phyloP scores from a whole-genome alignment of 2,113 vertebrate species.

The Muntiacus reevesi region DNA sequence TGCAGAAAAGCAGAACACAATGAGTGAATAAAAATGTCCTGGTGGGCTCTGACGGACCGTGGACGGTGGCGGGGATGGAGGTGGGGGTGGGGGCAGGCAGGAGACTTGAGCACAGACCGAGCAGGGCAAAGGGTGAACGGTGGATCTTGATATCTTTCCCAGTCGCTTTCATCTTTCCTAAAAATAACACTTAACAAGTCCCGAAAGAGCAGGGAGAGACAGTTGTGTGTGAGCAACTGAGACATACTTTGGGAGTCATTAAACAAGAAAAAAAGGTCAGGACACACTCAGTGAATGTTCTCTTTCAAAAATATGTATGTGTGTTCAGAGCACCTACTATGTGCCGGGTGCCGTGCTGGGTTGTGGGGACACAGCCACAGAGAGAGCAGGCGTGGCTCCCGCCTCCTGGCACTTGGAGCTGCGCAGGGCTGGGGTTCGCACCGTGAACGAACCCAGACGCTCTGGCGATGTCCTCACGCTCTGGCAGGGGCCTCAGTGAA shows the following conservation, averaged over 20 bases:
- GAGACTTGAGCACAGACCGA: fast-evolving
- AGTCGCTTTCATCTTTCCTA: neutral
- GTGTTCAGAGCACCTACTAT: neutral
- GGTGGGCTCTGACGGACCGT: fast-evolving
- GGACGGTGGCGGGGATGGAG: fast-evolving
- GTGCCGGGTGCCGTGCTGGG: fast-evolving
- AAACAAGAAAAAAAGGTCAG: neutral
- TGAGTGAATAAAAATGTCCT: fast-evolving
- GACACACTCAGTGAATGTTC: neutral
- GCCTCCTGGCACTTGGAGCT: neutral
- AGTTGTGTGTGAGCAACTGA: fast-evolving
- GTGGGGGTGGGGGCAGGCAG: neutral
- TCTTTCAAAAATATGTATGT: neutral
- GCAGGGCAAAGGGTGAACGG: neutral
- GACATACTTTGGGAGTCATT: fast-evolving
- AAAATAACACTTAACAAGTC: neutral
- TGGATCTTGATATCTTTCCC: neutral
- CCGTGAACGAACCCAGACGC: fast-evolving
- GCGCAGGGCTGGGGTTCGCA: neutral
- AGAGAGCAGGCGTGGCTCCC: fast-evolving
- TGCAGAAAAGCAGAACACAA: neutral
- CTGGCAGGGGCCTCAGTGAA: neutral
- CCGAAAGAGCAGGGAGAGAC: neutral
- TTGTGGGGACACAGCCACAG: fast-evolving
- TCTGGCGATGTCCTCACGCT: neutral